phyloP scores from a whole-genome alignment of 1,140 invertebrate species.

The Drosophila serrata region DNA sequence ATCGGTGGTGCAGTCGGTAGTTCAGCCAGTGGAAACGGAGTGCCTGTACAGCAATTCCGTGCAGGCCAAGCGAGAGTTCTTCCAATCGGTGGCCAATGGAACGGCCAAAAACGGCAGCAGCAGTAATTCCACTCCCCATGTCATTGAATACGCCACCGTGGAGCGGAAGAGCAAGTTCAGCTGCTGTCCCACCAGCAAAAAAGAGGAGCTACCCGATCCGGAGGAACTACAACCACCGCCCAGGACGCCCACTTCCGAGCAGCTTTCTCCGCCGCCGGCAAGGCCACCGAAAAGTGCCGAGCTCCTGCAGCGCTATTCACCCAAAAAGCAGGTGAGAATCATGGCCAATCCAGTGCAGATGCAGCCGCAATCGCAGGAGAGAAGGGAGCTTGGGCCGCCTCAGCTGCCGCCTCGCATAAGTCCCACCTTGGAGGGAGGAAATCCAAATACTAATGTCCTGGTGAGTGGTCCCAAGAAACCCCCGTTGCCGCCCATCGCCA shows the following conservation, averaged over 20 bases:
- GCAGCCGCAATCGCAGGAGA: slow-evolving; percentile 23
- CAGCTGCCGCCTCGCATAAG: slow-evolving; percentile 86
- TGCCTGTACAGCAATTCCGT: slow-evolving; percentile 80
- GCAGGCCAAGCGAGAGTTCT: slow-evolving; percentile 72
- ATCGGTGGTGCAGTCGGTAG: not conserved
- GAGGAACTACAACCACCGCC: slow-evolving; percentile 85
- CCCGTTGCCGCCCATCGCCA: slow-evolving; percentile 89
- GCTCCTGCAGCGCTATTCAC: slow-evolving; percentile 75
- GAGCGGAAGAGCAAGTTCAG: slow-evolving; percentile 89
- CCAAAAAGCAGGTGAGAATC: slow-evolving; percentile 83
- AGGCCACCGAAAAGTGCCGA: slow-evolving; percentile 88
- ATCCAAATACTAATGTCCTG: slow-evolving; percentile 24
- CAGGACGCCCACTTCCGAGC: slow-evolving; percentile 86
- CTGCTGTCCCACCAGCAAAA: slow-evolving; percentile 88
- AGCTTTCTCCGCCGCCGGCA: slow-evolving; percentile 85
- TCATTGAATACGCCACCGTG: slow-evolving; percentile 89
- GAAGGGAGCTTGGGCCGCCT: slow-evolving; percentile 86
- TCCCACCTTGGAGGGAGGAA: slow-evolving; percentile 54
- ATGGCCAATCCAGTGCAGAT: slow-evolving; percentile 30
- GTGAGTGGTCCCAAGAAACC: slow-evolving; percentile 89
- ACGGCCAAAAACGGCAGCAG: slow-evolving; percentile 21
- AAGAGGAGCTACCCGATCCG: slow-evolving; percentile 54
- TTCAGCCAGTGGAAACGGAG: slow-evolving; percentile 42
- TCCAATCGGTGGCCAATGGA: slow-evolving; percentile 67
- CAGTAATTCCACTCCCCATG: slow-evolving; percentile 69